Percentiles rank a stretch among this genome's conserved stretches.
Evolutionary conservation across 1,140 invertebrate species (phyloP).

Genomic region (Brachystomella parvula): DNA sequence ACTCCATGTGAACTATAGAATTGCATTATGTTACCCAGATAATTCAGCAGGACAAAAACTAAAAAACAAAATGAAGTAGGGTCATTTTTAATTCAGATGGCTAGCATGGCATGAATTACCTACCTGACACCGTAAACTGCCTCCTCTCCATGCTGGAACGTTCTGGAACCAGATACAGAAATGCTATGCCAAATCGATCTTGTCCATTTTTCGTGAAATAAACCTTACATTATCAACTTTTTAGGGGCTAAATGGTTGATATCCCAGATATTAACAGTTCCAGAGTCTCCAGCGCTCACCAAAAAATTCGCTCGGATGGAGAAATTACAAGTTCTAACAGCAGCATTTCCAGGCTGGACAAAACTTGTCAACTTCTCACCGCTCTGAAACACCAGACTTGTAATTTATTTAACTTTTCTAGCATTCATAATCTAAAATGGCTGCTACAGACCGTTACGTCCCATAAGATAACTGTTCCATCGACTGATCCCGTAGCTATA

Average conservation of each 20-base stretch:
- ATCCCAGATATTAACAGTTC: slow-evolving; percentile 65
- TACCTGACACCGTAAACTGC: not conserved
- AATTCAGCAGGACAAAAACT: slow-evolving; percentile 57
- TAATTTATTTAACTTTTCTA: too few species aligned
- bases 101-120: too few species aligned
- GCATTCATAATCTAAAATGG: too few species aligned
- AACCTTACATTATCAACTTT: slow-evolving; percentile 51
- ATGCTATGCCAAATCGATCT: not conserved
- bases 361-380: slow-evolving; percentile 55
- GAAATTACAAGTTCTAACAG: slow-evolving; percentile 59
- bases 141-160: not conserved
- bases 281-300: slow-evolving; percentile 64
- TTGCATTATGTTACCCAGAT: too few species aligned
- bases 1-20: too few species aligned
- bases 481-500: slow-evolving; percentile 57
- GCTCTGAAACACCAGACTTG: slow-evolving; percentile 44
- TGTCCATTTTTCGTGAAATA: too few species aligned
- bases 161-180: not conserved
- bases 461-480: slow-evolving; percentile 64
- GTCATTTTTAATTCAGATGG: not conserved
- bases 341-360: slow-evolving; percentile 55
- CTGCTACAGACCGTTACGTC: slow-evolving; percentile 51
- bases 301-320: slow-evolving; percentile 57
- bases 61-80: slow-evolving; percentile 14
- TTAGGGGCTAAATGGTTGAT: slow-evolving; percentile 47